A percentile compares a stretch with the other conserved stretches of the same genome.
Conservation (phyloP, 2,797 vertebrate genomes). For the Cryptoprocta ferox region DNA sequence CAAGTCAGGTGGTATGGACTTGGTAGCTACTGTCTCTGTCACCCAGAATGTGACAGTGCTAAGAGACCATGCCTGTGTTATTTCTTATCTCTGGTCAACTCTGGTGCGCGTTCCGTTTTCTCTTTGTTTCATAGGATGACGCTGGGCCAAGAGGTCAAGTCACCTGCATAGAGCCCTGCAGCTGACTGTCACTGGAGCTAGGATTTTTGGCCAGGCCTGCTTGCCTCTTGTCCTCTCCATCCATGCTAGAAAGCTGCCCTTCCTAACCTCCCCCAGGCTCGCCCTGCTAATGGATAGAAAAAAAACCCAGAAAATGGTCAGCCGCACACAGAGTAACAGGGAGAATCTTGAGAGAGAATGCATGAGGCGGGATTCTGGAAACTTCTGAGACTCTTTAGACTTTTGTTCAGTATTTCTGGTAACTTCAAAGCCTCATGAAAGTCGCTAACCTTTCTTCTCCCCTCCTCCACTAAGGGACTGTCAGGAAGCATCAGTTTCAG, state of each 20-base stretch:
- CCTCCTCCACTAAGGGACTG: conserved; percentile 90
- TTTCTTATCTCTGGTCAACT: neutral
- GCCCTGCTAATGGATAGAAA: neutral
- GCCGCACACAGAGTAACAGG: accelerated
- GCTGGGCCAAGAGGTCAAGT: neutral
- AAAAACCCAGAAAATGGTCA: accelerated
- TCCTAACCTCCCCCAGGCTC: neutral
- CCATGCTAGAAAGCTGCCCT: neutral
- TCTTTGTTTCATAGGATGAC: neutral
- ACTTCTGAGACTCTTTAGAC: neutral
- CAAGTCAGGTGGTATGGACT: neutral
- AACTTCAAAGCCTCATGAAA: neutral
- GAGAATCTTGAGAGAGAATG: accelerated
- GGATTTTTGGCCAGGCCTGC: neutral
- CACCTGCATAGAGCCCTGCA: neutral
- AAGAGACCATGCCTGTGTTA: neutral
- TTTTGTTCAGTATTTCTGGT: neutral
- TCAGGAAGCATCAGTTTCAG: conserved; percentile 93
- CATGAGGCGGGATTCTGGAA: accelerated
- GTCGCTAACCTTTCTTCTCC: conserved; percentile 92
- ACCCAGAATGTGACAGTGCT: neutral
- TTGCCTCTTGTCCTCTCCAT: neutral
- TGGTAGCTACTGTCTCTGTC: neutral
- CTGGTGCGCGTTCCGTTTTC: neutral
- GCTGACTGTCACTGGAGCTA: neutral